Base-by-base conservation (phyloP, 2,888 invertebrate genomes). In the Nowickia ferox region DNA sequence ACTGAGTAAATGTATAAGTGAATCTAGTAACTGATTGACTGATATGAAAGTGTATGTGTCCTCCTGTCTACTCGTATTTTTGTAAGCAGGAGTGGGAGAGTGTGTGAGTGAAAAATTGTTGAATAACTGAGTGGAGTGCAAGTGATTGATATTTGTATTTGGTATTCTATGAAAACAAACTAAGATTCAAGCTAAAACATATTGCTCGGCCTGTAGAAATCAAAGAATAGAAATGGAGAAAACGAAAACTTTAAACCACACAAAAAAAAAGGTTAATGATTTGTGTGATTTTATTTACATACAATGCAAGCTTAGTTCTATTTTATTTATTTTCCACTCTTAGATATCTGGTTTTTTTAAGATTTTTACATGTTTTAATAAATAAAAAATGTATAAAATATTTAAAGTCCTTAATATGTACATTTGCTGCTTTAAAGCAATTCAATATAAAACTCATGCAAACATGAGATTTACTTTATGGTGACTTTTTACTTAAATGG, bases 61-160 rank as follows among this genome's bases (percentile, higher is more conserved):
- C 42, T 46, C 38, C 0, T 30, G 1, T 15, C 5, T 5, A 30
- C n/a, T n/a, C n/a, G n/a, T n/a, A n/a, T 42, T 9, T 51, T n/a
- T 53, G 42, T 44, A 38, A 57, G 17, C 44, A 22, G 42, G 3
- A 17, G n/a, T 59, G 22, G 19, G 57, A 57, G 42, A 74, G 38
- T 69, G 4, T 71, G 57, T 38, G 10, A 65, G 40, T 66, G 75
- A 79, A 71, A 79, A 68, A 79, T 55, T 79, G 68, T 81, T 85
- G 82, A 82, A 71, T 75, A 71, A 82, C 57, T 78, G 65, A 75
- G 63, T 53, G 22, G 71, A 83, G 75, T 83, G 86, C 61, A 79
- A 83, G 78, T 86, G 86, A 86, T 86, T 83, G 83, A 86, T 86
- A 44, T 63, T 74, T 69, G 48, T 72, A 48, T 74, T 80, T 77